Evolutionary conservation across 2,797 vertebrate genomes (phyloP).

Genomic region (Stomatorhinus walkeri): DNA sequence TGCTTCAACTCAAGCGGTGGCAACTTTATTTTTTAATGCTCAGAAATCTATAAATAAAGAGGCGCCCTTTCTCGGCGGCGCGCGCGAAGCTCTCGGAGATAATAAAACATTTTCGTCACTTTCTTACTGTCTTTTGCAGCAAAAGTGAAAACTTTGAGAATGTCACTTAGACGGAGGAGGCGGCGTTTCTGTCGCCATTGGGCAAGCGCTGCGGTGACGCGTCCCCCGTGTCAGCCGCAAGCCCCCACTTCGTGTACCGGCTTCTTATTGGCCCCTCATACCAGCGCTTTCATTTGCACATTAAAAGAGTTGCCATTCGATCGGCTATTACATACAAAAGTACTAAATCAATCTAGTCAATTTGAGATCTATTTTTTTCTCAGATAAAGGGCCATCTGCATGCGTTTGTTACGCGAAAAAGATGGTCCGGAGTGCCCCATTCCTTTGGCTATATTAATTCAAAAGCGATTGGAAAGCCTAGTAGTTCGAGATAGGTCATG

Average conservation of each 20-base stretch:
- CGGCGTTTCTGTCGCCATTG: conserved; percentile 53
- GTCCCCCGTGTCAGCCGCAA: conserved; percentile 18
- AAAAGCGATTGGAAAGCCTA: conserved; percentile 39
- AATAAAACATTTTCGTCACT: conserved; percentile 69
- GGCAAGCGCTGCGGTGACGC: conserved; percentile 45
- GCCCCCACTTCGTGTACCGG: conserved; percentile 37
- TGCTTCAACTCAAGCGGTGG: conserved; percentile 24
- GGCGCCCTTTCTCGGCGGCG: conserved; percentile 46
- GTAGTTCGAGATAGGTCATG: conserved; percentile 43
- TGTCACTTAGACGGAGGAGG: conserved; percentile 50
- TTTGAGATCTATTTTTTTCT: conserved; percentile 46
- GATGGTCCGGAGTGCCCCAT: conserved; percentile 6
- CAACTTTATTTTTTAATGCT: conserved; percentile 28
- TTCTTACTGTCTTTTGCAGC: conserved; percentile 59
- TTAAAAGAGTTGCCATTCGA: conserved; percentile 40
- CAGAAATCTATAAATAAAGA: conserved; percentile 44
- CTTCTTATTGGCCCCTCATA: conserved; percentile 56
- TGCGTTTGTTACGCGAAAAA: conserved; percentile 30
- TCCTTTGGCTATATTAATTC: conserved; percentile 19
- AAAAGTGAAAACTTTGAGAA: conserved; percentile 66
- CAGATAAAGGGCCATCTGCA: conserved; percentile 47
- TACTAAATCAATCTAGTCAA: conserved; percentile 39
- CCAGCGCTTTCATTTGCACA: conserved; percentile 47
- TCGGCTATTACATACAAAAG: conserved; percentile 39
- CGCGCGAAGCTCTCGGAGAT: conserved; percentile 60